Percentiles rank a stretch among this genome's conserved stretches.
phyloP scores from a whole-genome alignment of 1,140 invertebrate genomes.

The Leptinotarsa texana region DNA sequence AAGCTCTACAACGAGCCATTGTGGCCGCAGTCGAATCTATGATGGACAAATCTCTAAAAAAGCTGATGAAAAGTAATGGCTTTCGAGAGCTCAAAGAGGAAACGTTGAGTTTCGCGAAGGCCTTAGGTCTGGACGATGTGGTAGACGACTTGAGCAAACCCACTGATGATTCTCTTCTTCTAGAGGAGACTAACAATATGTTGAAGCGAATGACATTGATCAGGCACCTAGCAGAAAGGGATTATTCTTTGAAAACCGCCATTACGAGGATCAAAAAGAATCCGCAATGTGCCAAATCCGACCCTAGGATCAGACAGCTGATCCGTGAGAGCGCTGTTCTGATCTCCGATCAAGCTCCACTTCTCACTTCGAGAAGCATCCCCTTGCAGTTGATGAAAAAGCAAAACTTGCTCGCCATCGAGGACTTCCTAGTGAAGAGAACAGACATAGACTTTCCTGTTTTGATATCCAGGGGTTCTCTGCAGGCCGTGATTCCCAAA shows the following conservation, averaged over 20 bases:
- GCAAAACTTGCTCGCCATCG: conserved; percentile 73
- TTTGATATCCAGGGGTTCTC: conserved; percentile 74
- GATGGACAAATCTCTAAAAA: conserved; percentile 36
- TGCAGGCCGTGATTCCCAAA: conserved; percentile 77
- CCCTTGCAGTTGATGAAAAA: conserved; percentile 66
- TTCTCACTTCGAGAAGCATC: conserved; percentile 66
- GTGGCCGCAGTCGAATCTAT: conserved; percentile 41
- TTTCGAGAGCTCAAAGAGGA: conserved; percentile 60
- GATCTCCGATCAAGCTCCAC: conserved; percentile 53
- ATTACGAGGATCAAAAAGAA: conserved; percentile 66
- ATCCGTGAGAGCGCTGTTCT: conserved; percentile 72
- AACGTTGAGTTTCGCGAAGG: conserved; percentile 71
- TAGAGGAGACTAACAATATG: conserved; percentile 65
- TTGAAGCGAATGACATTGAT: conserved; percentile 74
- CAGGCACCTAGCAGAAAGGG: conserved; percentile 70
- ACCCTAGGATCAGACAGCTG: conserved; percentile 69
- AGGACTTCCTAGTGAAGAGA: conserved; percentile 71
- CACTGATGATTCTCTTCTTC: conserved; percentile 23
- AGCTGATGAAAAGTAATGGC: conserved; percentile 27
- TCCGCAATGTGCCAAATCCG: conserved; percentile 67
- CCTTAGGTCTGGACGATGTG: conserved; percentile 68
- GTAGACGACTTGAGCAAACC: conserved; percentile 53
- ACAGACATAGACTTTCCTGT: conserved; percentile 64
- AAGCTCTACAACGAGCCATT: conserved; percentile 45
- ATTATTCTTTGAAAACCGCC: conserved; percentile 64